Conservation (phyloP, 2,888 invertebrate genomes). For the Meta bourneti region DNA sequence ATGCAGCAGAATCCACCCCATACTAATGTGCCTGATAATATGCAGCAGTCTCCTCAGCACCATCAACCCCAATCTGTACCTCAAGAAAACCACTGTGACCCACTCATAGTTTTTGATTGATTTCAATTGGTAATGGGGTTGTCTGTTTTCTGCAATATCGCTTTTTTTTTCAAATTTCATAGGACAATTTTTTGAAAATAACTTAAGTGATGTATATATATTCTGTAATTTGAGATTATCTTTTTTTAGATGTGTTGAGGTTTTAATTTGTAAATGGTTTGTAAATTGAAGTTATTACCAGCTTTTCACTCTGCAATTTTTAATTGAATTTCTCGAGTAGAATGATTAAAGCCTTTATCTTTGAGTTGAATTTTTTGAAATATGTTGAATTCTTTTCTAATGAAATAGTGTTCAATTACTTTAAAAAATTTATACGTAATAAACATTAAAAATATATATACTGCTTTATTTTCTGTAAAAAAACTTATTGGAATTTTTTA, state of each 20-base stretch:
- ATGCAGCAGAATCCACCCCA: constrained; percentile 36
- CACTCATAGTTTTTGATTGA: constrained; percentile 73
- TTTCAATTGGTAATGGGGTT: neutral
- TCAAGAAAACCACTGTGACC: constrained; percentile 49
- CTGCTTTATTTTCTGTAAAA: neutral
- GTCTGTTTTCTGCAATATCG: neutral
- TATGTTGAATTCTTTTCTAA: neutral
- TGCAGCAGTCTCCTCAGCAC: constrained; percentile 53
- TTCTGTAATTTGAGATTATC: constrained; percentile 25
- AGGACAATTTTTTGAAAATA: neutral
- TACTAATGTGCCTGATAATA: constrained; percentile 40
- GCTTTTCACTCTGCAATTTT: constrained; percentile 3
- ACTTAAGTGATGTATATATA: constrained; percentile 38
- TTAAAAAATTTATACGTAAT: too few relatives aligned
- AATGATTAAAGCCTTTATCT: neutral
- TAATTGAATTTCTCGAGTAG: constrained; percentile 22
- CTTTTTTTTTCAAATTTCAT: neutral
- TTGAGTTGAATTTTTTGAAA: neutral
- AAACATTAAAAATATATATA: too few relatives aligned
- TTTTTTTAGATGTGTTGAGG: constrained; percentile 27
- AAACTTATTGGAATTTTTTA: constrained; percentile 48
- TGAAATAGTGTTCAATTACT: too few relatives aligned
- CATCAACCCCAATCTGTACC: constrained; percentile 33
- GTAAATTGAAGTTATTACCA: neutral
- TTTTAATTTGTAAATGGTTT: constrained; percentile 27